Base-by-base conservation (phyloP, 2,113 vertebrate species). In the Coptodon rendalli region DNA sequence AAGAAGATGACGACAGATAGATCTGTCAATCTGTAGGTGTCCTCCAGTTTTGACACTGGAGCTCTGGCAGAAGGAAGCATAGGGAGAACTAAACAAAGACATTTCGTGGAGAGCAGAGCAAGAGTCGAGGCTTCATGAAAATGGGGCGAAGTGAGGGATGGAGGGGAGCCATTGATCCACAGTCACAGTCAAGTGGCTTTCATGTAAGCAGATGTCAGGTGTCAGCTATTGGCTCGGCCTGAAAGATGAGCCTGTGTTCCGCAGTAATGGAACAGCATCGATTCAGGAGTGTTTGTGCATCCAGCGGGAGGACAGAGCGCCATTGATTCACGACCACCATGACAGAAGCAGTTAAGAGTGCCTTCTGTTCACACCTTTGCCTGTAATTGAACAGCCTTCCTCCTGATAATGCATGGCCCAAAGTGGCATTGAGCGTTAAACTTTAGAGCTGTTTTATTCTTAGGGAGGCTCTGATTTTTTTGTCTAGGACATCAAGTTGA, bases 141-240 rank as follows among this genome's bases (percentile, higher is more conserved):
- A 81, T 48, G 17, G 50, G 76, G 61, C 27, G 36, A 71, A 40
- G 80, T 66, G 76, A 89, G 24, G 66, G 82, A 84, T 19, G 82
- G 61, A 86, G 84, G 68, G 66, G 68, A 56, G 83, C 52, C 90
- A 95, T 94, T 92, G 94, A 95, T 94, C 85, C 81, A 54, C 87
- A 88, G 89, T 89, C 92, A 86, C 90, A 91, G 87, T 95, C 95
- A 94, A 95, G 93, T 95, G 93, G 87, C 92, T 89, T 93, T 90
- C 93, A 90, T 95, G 94, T 96, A 94, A 95, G 94, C 95, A 95
- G 94, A 95, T 95, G 96, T 95, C 94, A 94, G 92, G 91, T 94
- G 95, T 94, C 95, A 89, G 92, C 90, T 89, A 90, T 94, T 94
- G 91, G 92, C 88, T 63, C 13, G 22, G 92, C 85, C 89, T 95